Evolutionary conservation across 2,113 vertebrate species (phyloP).

Genomic region (Manacus vitellinus): DNA sequence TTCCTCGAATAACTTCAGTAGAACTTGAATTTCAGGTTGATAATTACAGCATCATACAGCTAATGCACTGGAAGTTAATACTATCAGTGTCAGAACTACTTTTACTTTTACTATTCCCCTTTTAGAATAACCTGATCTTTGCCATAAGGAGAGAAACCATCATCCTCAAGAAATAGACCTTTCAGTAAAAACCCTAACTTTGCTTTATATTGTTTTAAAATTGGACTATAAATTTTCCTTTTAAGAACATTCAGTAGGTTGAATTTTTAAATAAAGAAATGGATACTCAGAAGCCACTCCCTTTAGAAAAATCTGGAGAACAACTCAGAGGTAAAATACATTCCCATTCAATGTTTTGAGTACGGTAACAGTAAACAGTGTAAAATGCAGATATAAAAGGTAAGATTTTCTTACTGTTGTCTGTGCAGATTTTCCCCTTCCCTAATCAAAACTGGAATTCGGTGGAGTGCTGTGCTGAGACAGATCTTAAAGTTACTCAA

Average conservation of each 20-base stretch:
- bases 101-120: background rate
- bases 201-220: background rate
- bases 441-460: background rate
- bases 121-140: background rate
- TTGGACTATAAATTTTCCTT: background rate
- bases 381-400: background rate
- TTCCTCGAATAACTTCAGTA: background rate
- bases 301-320: background rate
- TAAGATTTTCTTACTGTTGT: background rate
- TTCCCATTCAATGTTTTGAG: background rate
- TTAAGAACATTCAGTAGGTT: background rate
- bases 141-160: background rate
- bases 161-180: background rate
- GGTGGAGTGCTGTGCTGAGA: background rate
- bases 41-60: background rate
- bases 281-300: background rate
- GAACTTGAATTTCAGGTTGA: slow-evolving; percentile 4
- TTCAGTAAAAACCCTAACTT: background rate
- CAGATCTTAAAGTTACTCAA: background rate
- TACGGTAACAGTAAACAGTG: background rate
- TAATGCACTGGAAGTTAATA: background rate
- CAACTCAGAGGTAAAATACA: background rate
- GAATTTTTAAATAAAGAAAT: slow-evolving; percentile 7
- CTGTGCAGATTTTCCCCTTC: background rate
- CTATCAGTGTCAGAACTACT: background rate